Evolutionary conservation across 2,113 vertebrate genomes (phyloP).

Genomic region (Megaptera novaeangliae): DNA sequence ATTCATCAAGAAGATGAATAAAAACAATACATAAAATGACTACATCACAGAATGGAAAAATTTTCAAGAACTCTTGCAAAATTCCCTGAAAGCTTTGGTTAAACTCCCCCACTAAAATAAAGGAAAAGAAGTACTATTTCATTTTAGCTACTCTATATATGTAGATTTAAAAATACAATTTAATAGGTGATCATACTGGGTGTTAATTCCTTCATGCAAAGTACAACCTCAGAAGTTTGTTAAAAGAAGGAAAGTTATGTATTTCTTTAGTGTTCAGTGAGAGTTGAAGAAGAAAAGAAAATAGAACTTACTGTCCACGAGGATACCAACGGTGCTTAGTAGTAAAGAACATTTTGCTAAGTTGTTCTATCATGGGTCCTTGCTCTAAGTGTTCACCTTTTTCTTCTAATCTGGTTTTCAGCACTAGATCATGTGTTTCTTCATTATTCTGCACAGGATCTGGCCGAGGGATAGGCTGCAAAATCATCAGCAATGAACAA

Average conservation of each 20-base stretch:
- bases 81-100: not conserved
- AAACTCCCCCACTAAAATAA: not conserved
- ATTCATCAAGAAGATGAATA: not conserved
- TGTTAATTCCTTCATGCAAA: not conserved
- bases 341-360: constrained; percentile 97
- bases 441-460: constrained; percentile 83
- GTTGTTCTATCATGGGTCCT: constrained; percentile 90
- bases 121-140: not conserved
- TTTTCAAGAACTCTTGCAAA: not conserved
- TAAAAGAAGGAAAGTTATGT: not conserved
- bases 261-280: not conserved
- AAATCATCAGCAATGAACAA: constrained; percentile 46
- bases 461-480: constrained; percentile 86
- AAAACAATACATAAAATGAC: not conserved
- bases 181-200: not conserved
- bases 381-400: constrained; percentile 71
- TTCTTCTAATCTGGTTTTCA: constrained; percentile 87
- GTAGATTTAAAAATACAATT: not conserved
- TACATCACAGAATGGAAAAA: not conserved
- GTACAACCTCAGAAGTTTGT: not conserved
- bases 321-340: constrained; percentile 98
- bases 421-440: constrained; percentile 92
- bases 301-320: constrained; percentile 90
- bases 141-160: not conserved
- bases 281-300: not conserved